Percentiles rank a stretch among this genome's conserved stretches.
Conservation (phyloP, 2,113 vertebrate genomes). For the zebrafish (Danio rerio) region DNA sequence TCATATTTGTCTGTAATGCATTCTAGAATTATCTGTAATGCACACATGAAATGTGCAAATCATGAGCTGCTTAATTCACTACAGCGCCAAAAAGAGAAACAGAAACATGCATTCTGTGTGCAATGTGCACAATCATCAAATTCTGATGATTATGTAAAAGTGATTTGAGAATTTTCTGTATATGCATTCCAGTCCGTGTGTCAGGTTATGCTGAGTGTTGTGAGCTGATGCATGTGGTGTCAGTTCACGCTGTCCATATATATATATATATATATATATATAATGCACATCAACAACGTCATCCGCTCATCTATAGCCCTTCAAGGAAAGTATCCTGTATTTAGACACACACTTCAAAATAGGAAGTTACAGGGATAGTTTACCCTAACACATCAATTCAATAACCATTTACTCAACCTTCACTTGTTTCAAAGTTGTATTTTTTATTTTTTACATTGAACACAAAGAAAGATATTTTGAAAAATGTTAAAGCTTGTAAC, state of each 20-base stretch:
- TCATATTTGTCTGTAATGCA: not conserved
- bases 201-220: not conserved
- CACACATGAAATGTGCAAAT: too few relatives aligned
- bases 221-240: too few relatives aligned
- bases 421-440: too few relatives aligned
- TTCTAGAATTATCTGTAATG: not conserved
- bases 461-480: too few relatives aligned
- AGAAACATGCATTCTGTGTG: not conserved
- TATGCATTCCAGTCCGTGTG: slow-evolving; percentile 8
- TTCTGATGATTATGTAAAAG: slow-evolving; percentile 1
- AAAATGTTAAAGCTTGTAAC: too few relatives aligned
- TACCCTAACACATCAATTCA: too few relatives aligned
- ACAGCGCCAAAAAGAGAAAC: not conserved
- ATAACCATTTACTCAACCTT: too few relatives aligned
- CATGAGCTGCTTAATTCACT: not conserved
- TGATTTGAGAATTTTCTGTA: not conserved
- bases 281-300: not conserved
- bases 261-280: not conserved
- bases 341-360: too few relatives aligned
- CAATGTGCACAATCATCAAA: not conserved
- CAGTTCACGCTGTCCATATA: too few relatives aligned
- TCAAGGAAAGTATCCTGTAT: not conserved
- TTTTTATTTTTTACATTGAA: too few relatives aligned
- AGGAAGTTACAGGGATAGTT: too few relatives aligned
- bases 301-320: slow-evolving; percentile 14